These are phyloP conservation scores for Heliothis virescens DNA, from an alignment of 1,140 invertebrate species.

Conservation along the genomic window DNA sequence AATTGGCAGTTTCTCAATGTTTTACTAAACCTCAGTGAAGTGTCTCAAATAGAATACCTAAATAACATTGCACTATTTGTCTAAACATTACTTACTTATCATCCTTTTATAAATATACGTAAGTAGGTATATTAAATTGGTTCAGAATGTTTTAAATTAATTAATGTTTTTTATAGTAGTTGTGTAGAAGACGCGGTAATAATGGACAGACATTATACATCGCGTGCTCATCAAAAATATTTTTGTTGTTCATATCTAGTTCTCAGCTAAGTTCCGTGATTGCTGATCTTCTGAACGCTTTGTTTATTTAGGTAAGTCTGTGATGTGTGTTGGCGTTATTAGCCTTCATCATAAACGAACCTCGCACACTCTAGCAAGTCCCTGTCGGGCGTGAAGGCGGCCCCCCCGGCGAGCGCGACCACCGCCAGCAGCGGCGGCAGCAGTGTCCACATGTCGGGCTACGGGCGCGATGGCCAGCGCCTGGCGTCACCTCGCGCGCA, in stretches of 20 bases:
- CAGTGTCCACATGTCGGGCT: conserved; percentile 77
- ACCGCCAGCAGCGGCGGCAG: conserved; percentile 71
- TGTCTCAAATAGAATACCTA: no score
- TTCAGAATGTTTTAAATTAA: conserved; percentile 10
- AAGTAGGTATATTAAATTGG: no score
- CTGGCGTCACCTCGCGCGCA: conserved; percentile 69
- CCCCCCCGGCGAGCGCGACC: conserved; percentile 68
- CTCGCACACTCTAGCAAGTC: conserved; percentile 82
- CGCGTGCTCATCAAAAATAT: conserved; percentile 75
- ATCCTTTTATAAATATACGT: no score
- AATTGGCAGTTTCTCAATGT: no score
- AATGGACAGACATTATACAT: conserved; percentile 58
- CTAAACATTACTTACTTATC: no score
- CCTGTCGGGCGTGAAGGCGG: conserved; percentile 73
- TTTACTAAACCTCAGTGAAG: no score
- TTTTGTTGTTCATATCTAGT: conserved; percentile 79
- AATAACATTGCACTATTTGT: no score
- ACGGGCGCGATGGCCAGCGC: conserved; percentile 64
- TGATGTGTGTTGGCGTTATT: conserved; percentile 1
- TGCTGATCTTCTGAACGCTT: not conserved
- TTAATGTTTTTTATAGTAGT: conserved; percentile 23
- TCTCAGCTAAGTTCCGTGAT: conserved; percentile 56
- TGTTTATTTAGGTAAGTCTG: conserved; percentile 5
- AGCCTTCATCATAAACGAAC: conserved; percentile 64
- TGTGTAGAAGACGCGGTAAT: not conserved